phyloP scores from a whole-genome alignment of 1,140 invertebrate genomes.

The Eueides isabella region DNA sequence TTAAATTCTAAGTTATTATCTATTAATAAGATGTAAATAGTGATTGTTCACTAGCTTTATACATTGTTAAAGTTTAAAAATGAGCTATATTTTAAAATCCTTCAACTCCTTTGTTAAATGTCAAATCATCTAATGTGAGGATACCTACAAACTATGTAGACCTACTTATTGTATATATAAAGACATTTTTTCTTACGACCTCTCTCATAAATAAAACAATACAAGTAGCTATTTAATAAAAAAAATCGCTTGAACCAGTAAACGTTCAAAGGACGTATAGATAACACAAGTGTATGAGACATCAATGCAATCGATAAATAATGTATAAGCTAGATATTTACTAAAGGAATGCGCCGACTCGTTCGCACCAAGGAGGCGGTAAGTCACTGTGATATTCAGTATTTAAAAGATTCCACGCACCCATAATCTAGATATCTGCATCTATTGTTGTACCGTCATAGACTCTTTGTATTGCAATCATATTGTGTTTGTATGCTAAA shows the following conservation, averaged over 20 bases:
- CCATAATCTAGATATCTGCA: slow-evolving; percentile 60
- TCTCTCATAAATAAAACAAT: too few relatives aligned
- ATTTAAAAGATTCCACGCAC: slow-evolving; percentile 44
- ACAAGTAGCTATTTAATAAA: neutral
- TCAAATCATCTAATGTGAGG: too few relatives aligned
- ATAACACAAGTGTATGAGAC: neutral
- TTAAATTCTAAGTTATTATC: neutral
- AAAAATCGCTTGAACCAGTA: neutral
- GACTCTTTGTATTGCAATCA: slow-evolving; percentile 57
- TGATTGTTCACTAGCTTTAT: neutral
- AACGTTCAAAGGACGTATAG: neutral
- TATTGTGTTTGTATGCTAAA: slow-evolving; percentile 76
- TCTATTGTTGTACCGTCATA: slow-evolving; percentile 55
- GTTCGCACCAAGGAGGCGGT: slow-evolving; percentile 20
- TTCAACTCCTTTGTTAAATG: too few relatives aligned
- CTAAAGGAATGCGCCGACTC: slow-evolving; percentile 13
- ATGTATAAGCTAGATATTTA: slow-evolving; percentile 13
- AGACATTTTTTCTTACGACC: too few relatives aligned
- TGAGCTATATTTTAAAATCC: too few relatives aligned
- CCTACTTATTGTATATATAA: too few relatives aligned
- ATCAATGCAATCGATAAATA: slow-evolving; percentile 5
- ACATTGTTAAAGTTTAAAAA: too few relatives aligned
- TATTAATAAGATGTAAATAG: neutral
- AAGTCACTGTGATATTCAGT: slow-evolving; percentile 31
- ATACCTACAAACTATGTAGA: too few relatives aligned